phyloP scores from a whole-genome alignment of 2,888 invertebrate genomes.

The Automeris io region DNA sequence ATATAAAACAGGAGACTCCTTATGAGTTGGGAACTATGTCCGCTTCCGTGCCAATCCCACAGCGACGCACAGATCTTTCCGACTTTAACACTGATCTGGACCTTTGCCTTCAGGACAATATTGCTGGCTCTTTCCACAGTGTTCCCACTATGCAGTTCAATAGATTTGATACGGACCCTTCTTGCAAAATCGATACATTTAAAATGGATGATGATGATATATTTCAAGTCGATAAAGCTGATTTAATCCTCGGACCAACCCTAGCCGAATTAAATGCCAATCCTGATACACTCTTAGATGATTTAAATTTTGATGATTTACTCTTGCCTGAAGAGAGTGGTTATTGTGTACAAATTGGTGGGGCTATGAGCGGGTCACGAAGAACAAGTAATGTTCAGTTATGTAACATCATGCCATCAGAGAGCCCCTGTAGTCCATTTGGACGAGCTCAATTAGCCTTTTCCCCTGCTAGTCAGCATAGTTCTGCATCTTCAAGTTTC shows the following conservation, averaged over 20 bases:
- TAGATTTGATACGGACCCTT: slow-evolving; percentile 60
- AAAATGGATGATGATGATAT: slow-evolving; percentile 93
- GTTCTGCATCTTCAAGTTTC: slow-evolving; percentile 72
- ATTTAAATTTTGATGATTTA: slow-evolving; percentile 91
- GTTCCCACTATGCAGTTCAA: slow-evolving; percentile 54
- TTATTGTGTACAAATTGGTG: slow-evolving; percentile 71
- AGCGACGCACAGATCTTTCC: slow-evolving; percentile 60
- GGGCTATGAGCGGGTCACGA: slow-evolving; percentile 63
- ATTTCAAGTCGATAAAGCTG: slow-evolving; percentile 91
- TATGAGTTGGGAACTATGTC: slow-evolving; percentile 66
- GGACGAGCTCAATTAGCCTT: slow-evolving; percentile 71
- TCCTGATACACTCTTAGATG: slow-evolving; percentile 88
- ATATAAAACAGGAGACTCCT: slow-evolving; percentile 79
- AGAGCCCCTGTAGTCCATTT: slow-evolving; percentile 74
- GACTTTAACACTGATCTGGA: slow-evolving; percentile 78
- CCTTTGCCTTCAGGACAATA: slow-evolving; percentile 70
- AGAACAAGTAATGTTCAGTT: slow-evolving; percentile 36
- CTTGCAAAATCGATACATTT: slow-evolving; percentile 77
- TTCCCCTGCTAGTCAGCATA: slow-evolving; percentile 82
- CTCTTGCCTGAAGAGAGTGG: slow-evolving; percentile 83
- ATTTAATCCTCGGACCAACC: slow-evolving; percentile 89
- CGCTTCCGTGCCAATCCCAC: slow-evolving; percentile 81
- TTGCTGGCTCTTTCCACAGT: slow-evolving; percentile 57
- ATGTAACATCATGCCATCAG: slow-evolving; percentile 39
- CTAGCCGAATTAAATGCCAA: slow-evolving; percentile 91